These are phyloP conservation scores for Serrognathus titanus DNA, from an alignment of 2,888 invertebrate genomes.

Conservation along the genomic window DNA sequence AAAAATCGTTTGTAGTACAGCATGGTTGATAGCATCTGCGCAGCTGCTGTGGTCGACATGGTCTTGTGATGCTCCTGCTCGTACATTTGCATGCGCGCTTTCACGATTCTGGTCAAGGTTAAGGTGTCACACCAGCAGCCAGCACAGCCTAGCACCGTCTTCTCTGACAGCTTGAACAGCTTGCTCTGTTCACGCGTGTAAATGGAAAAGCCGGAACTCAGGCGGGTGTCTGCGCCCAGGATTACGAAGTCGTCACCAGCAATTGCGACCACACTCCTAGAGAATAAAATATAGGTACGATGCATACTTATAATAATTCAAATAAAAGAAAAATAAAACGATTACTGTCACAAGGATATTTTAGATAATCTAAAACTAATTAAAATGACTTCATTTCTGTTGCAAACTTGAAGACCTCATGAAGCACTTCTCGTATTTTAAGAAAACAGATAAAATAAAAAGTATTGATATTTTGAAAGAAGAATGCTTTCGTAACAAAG, in stretches of 20 bases:
- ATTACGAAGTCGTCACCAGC: constrained; percentile 94
- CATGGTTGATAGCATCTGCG: constrained; percentile 94
- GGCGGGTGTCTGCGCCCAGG: constrained; percentile 92
- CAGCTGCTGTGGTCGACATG: constrained; percentile 89
- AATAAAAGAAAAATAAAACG: too few species aligned
- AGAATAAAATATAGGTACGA: constrained; percentile 31
- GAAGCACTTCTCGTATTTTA: not conserved
- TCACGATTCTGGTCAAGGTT: constrained; percentile 79
- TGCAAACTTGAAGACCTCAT: too few species aligned
- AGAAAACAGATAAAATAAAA: not conserved
- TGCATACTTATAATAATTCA: too few species aligned
- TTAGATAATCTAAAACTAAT: too few species aligned
- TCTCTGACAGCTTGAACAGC: constrained; percentile 74
- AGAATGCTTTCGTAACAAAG: not conserved
- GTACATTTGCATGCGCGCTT: constrained; percentile 91
- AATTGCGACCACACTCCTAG: constrained; percentile 90
- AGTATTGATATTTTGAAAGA: not conserved
- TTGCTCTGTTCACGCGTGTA: constrained; percentile 87
- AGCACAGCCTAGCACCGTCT: constrained; percentile 87
- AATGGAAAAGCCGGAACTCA: constrained; percentile 88
- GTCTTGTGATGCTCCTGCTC: constrained; percentile 89
- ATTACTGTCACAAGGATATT: too few species aligned
- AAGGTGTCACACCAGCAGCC: constrained; percentile 98
- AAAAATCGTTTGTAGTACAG: constrained; percentile 97
- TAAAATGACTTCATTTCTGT: not conserved